A percentile compares a stretch with the other conserved stretches of the same genome.
phyloP scores from a whole-genome alignment of 2,888 invertebrate species.

The Dinocampus coccinellae region DNA sequence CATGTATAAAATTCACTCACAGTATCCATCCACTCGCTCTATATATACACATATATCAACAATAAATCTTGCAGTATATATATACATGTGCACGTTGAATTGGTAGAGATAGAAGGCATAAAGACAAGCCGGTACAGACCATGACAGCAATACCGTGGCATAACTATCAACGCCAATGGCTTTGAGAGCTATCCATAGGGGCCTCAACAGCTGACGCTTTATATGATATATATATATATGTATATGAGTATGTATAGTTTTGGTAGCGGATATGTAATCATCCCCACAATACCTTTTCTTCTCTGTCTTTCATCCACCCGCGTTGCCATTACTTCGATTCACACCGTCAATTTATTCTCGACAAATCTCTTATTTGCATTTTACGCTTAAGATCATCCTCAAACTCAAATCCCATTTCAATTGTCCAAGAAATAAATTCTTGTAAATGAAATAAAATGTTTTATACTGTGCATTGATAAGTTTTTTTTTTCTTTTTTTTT shows the following conservation, averaged over 20 bases:
- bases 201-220: constrained; percentile 44
- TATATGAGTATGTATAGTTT: background rate
- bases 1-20: background rate
- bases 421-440: background rate
- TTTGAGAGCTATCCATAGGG: constrained; percentile 14
- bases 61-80: constrained; percentile 1
- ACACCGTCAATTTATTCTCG: constrained; percentile 25
- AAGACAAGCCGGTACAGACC: constrained; percentile 64
- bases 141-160: constrained; percentile 58
- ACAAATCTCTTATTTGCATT: constrained; percentile 23
- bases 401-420: constrained; percentile 10
- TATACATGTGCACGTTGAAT: constrained; percentile 1
- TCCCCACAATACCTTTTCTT: constrained; percentile 13
- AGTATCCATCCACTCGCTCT: background rate
- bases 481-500: background rate
- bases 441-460: background rate
- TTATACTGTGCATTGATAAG: background rate
- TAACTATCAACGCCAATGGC: constrained; percentile 53
- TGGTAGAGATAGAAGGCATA: constrained; percentile 54
- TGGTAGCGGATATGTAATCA: background rate
- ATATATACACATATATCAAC: constrained; percentile 1
- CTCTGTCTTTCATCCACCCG: background rate
- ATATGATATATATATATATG: background rate
- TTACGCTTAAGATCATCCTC: constrained; percentile 6
- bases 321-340: background rate